Evolutionary conservation across 2,797 vertebrate species (phyloP).

Genomic region (Centropyge bicolor): DNA sequence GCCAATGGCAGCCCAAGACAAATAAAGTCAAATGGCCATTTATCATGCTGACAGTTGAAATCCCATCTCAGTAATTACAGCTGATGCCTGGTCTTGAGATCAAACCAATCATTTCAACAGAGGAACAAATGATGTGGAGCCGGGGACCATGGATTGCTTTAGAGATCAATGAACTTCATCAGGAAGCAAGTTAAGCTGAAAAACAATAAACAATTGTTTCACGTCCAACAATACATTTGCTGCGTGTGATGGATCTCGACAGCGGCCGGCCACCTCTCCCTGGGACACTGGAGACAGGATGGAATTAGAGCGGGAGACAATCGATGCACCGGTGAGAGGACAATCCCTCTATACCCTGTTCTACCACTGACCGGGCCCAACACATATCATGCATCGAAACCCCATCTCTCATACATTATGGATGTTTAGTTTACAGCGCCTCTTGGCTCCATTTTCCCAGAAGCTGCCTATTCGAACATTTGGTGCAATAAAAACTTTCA

Average conservation of each 20-base stretch:
- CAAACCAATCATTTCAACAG: constrained; percentile 70
- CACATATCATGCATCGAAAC: constrained; percentile 54
- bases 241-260: constrained; percentile 67
- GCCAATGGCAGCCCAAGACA: constrained; percentile 70
- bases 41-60: constrained; percentile 79
- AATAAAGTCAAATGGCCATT: constrained; percentile 81
- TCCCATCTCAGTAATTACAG: constrained; percentile 80
- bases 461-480: constrained; percentile 28
- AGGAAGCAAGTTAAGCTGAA: constrained; percentile 72
- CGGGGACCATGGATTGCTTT: constrained; percentile 58
- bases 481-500: constrained; percentile 31
- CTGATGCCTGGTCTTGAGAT: constrained; percentile 72
- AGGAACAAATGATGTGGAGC: constrained; percentile 64
- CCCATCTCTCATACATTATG: constrained; percentile 46
- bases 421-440: constrained; percentile 42
- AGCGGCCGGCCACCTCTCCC: constrained; percentile 53
- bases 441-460: constrained; percentile 13
- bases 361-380: constrained; percentile 29
- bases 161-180: constrained; percentile 81
- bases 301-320: constrained; percentile 68
- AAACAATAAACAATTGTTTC: constrained; percentile 81
- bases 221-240: constrained; percentile 60
- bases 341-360: constrained; percentile 57
- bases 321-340: constrained; percentile 68
- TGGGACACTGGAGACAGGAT: constrained; percentile 63